Evolutionary conservation across 2,797 vertebrate species (phyloP), one percentile per base, ranked within the genome.

Genomic region (Lophotriccus pileatus): DNA sequence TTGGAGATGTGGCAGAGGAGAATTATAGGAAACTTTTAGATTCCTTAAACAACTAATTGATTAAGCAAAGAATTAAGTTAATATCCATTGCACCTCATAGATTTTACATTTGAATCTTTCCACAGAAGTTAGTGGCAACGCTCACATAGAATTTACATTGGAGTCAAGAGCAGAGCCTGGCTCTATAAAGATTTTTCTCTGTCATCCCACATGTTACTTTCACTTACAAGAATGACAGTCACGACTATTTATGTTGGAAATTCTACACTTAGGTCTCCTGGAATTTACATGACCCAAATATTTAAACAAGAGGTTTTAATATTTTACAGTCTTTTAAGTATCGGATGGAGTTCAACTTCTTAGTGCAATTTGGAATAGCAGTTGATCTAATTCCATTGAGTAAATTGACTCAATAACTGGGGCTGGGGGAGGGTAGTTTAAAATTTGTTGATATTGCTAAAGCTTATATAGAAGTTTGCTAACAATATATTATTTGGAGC

Each of bases 221-320:
- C 78, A 89, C 89, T 84, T 93, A 58, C 46, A 85, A 53, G 59
- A 92, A 81, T 69, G 90, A 83, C 78, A 83, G 32, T 69, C 49
- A 19, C 24, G 21, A 91, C 75, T 95, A 59, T 95, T 95, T 95
- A 64, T 70, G 60, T 92, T 92, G 81, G 89, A 92, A 92, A 87
- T 10, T 78, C 67, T 84, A 44, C 53, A 49, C 68, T 85, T 64
- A 37, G 37, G 56, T 92, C 53, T 88, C 56, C 70, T 89, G 90
- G 68, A 95, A 89, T 96, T 83, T 92, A 95, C 81, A 83, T 2
- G 50, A 80, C 87, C 87, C 60, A 85, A 95, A 87, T 94, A 93
- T 95, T 95, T 93, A 89, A 95, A 90, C 46, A 93, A 91, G 41
- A 49, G 41, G 36, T 39, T 94, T 94, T 72, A 85, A 87, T 85